These are phyloP conservation scores for Nowickia ferox DNA, from an alignment of 2,888 invertebrate species.

Conservation along the genomic window DNA sequence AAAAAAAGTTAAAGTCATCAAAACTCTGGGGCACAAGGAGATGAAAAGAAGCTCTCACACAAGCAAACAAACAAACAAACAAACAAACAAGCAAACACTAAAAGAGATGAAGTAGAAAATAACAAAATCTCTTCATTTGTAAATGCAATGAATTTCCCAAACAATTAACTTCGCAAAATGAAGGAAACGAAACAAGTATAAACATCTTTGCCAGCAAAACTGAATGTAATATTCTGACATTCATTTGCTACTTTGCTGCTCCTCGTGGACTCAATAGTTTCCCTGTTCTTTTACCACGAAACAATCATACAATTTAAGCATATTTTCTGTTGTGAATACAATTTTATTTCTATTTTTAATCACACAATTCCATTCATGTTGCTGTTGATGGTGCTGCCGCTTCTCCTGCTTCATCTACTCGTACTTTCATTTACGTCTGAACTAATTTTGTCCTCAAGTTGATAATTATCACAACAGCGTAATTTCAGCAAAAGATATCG, in stretches of 20 bases:
- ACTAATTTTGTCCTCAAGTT: slow-evolving; percentile 71
- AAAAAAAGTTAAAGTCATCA: slow-evolving; percentile 54
- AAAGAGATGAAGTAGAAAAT: not conserved
- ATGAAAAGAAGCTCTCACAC: slow-evolving; percentile 19
- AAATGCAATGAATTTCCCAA: slow-evolving; percentile 72
- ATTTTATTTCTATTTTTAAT: slow-evolving; percentile 17
- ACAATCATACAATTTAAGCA: slow-evolving; percentile 36
- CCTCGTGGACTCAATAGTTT: not conserved
- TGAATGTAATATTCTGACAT: slow-evolving; percentile 58
- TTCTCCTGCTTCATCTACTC: slow-evolving; percentile 42
- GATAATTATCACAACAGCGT: slow-evolving; percentile 68
- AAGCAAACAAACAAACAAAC: slow-evolving; percentile 23
- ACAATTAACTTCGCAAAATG: slow-evolving; percentile 69
- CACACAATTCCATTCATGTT: slow-evolving; percentile 24
- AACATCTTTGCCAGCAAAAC: slow-evolving; percentile 50
- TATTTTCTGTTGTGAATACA: slow-evolving; percentile 18
- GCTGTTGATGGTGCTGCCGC: not conserved
- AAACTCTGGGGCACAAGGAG: slow-evolving; percentile 21
- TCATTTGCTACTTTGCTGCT: slow-evolving; percentile 12
- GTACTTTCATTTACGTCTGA: slow-evolving; percentile 51
- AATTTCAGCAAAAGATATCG: slow-evolving; percentile 23
- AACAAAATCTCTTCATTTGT: slow-evolving; percentile 65
- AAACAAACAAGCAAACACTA: not conserved
- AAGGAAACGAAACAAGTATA: slow-evolving; percentile 51
- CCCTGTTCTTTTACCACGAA: slow-evolving; percentile 3